phyloP scores from a whole-genome alignment of 2,797 vertebrate genomes.

The Anabacerthia variegaticeps region DNA sequence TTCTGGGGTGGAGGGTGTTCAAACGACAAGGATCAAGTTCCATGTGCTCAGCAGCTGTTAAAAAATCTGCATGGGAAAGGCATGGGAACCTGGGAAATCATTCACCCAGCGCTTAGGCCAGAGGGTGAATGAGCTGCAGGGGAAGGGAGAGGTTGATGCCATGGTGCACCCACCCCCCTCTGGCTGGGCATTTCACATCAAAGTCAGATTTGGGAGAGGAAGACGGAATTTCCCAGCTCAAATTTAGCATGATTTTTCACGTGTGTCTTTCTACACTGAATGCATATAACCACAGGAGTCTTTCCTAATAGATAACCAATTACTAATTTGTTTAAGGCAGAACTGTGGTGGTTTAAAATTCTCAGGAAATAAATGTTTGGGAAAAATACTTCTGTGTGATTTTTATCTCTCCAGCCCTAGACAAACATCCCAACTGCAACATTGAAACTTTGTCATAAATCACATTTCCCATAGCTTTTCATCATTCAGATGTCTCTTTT shows the following conservation, averaged over 20 bases:
- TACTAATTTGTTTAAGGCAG: neutral
- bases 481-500: neutral
- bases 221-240: neutral
- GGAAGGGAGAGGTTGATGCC: neutral
- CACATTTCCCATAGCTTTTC: neutral
- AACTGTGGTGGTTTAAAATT: neutral
- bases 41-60: neutral
- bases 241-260: neutral
- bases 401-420: neutral
- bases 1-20: neutral
- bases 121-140: neutral
- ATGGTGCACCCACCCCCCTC: neutral
- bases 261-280: neutral
- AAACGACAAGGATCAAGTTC: neutral
- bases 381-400: neutral
- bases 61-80: neutral
- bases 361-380: neutral
- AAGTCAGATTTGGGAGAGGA: neutral
- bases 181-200: neutral
- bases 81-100: neutral
- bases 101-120: neutral
- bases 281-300: neutral
- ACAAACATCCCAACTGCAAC: neutral
- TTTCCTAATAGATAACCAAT: neutral
- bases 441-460: neutral